Evolutionary conservation across 2,797 vertebrate species (phyloP).

Genomic region (Lateolabrax maculatus): DNA sequence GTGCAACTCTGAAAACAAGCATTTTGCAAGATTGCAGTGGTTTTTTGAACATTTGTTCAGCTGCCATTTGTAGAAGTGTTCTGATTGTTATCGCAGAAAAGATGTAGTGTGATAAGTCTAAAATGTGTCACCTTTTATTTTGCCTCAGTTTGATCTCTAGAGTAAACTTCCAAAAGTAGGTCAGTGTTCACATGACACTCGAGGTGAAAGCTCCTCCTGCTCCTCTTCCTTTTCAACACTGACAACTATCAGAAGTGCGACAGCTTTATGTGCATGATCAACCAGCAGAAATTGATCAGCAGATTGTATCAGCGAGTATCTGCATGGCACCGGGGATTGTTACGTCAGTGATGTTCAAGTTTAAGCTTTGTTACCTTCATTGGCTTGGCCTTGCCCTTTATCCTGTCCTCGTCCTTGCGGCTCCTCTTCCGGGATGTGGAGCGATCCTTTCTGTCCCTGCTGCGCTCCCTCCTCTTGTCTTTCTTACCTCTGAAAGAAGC

Average conservation of each 20-base stretch:
- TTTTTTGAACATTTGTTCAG: constrained; percentile 12
- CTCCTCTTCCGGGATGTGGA: constrained; percentile 91
- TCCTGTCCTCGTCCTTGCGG: constrained; percentile 89
- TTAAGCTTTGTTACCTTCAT: constrained; percentile 57
- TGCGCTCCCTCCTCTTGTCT: constrained; percentile 90
- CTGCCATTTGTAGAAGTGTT: not conserved
- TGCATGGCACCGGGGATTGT: not conserved
- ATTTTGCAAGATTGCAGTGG: not conserved
- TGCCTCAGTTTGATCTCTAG: not conserved
- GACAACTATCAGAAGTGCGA: not conserved
- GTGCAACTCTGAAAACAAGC: not conserved
- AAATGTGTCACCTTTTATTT: constrained; percentile 14
- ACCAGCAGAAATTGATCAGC: not conserved
- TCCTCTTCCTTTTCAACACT: not conserved
- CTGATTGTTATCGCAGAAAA: constrained; percentile 35
- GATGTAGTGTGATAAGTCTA: not conserved
- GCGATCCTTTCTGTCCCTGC: constrained; percentile 87
- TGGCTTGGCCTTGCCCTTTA: constrained; percentile 72
- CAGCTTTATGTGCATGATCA: not conserved
- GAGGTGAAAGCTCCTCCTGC: not conserved
- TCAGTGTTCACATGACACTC: not conserved
- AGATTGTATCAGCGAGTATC: not conserved
- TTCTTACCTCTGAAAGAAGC: constrained; percentile 88
- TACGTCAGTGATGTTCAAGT: not conserved
- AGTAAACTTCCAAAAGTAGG: constrained; percentile 43